Percentiles rank a stretch among this genome's conserved stretches.
Conservation (phyloP, 2,888 invertebrate species). For the Phania funesta region DNA sequence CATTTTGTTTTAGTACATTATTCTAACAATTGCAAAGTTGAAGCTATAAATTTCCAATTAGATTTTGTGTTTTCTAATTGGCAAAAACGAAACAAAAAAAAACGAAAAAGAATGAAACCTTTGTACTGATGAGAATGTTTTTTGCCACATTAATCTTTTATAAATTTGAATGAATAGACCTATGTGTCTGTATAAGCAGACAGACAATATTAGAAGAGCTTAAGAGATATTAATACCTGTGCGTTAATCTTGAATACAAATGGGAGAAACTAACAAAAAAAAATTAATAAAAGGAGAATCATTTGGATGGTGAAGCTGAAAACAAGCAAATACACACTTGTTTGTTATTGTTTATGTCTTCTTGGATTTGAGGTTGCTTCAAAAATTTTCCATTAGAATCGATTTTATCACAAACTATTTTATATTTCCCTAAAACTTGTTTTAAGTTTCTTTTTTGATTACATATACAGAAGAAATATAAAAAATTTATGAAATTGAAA, state of each 20-base stretch:
- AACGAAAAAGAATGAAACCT: slow-evolving; percentile 9
- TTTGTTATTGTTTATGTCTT: neutral
- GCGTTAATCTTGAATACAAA: too few relatives aligned
- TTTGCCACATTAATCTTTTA: slow-evolving; percentile 46
- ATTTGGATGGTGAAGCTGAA: too few relatives aligned
- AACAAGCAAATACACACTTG: slow-evolving; percentile 31
- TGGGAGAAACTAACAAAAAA: slow-evolving; percentile 27
- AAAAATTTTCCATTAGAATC: neutral
- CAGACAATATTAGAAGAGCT: neutral
- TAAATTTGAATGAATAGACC: slow-evolving; percentile 25
- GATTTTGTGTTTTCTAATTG: neutral
- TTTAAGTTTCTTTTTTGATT: neutral
- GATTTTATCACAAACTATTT: neutral
- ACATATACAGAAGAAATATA: neutral
- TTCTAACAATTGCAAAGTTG: slow-evolving; percentile 5
- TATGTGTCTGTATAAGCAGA: neutral
- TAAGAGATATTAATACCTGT: slow-evolving; percentile 1
- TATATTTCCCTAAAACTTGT: neutral
- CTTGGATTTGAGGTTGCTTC: neutral
- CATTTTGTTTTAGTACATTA: neutral
- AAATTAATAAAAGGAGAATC: neutral
- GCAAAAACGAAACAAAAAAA: neutral
- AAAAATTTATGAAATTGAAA: too few relatives aligned
- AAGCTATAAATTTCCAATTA: slow-evolving; percentile 46
- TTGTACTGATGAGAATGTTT: slow-evolving; percentile 17